Base-by-base conservation (phyloP, 2,888 invertebrate species). In the Oscheius sp. region DNA sequence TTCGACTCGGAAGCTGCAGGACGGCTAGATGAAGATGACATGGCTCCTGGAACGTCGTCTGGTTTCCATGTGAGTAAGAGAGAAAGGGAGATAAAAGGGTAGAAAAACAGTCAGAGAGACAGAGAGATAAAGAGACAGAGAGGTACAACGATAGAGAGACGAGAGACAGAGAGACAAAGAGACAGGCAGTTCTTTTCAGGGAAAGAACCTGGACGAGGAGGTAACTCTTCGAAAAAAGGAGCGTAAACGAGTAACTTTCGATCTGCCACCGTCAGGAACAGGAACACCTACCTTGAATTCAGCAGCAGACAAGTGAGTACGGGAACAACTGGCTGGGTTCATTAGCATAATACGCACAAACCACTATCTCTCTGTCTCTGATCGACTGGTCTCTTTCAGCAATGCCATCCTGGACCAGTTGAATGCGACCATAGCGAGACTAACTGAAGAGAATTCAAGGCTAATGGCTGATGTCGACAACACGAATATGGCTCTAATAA, bases 211-310 rank as follows among this genome's bases (percentile, higher is more conserved):
- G 11, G 79, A 81, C 68, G 70, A 76, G 21, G 79, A 79, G 32
- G 78, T 74, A 10, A 74, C 63, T 21, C 66, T 71, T 11, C 68
- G 73, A 42, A 75, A 76, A 42, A 77, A 81, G 48, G 70, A 76
- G 11, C 48, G 77, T 53, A 87, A 88, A 76, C 60, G 80, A 32
- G 88, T 89, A 9, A 89, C 86, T 0, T 89, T 88, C 73, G 85
- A 89, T 59, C 73, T 88, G 29, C 76, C 80, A 2, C 74, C 78
- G 7, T 60, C 79, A 11, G 71, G 21, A 21, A 21, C 66, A 0
- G 32, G 65, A 2, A 32, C 57, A 35, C 58, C 70, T 35, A 57
- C 48, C 1, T 9, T 47, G 47, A 66, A 65, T 48, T 29, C 68
- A 32, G 42, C 32, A 32, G 42, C 32, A 33, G 63, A 68, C 29